Evolutionary conservation across 2,888 invertebrate species (phyloP), one percentile per base, ranked within the genome.

Genomic region (Drosophila leonis): DNA sequence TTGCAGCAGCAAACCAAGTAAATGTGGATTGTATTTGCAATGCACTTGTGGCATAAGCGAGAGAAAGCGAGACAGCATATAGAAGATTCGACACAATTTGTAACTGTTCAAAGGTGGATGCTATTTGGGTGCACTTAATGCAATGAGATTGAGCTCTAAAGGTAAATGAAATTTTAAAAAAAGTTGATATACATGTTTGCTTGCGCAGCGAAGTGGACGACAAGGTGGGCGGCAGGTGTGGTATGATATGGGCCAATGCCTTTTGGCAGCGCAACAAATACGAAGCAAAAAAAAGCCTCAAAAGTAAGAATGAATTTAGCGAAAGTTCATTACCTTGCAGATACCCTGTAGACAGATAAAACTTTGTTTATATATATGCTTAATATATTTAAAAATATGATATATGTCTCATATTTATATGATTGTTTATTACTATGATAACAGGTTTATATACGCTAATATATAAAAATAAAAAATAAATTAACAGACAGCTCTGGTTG

Each of bases 221-320:
- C 24, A 41, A 2, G n/a, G 15, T 1, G 35, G 2, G 37, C 35
- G 24, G 35, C 24, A 51, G 48, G 44, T 15, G 39, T 35, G 55
- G 27, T 62, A 15, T 44, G 49, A 51, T 63, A 56, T 63, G 88
- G 88, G 88, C 81, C 90, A 88, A 90, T 90, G 90, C 60, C 85
- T 89, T 80, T 83, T 74, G 75, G 86, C 84, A 85, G 62, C 27
- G 37, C 33, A 29, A 54, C 31, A 66, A 49, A 68, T 65, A 44
- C 20, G 42, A 44, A 4, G 9, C 13, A 51, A 33, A 20, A 52
- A 69, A 77, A 78, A 66, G 80, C n/a, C 31, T 39, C 48, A 42
- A 60, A 70, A 70, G 63, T 71, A 76, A 77, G 33, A 51, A 39
- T n/a, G 35, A 18, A 33, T 1, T 7, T 1, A 10, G 2, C 3